phyloP scores from a whole-genome alignment of 2,888 invertebrate species.

The Tetheella fluctuosa region DNA sequence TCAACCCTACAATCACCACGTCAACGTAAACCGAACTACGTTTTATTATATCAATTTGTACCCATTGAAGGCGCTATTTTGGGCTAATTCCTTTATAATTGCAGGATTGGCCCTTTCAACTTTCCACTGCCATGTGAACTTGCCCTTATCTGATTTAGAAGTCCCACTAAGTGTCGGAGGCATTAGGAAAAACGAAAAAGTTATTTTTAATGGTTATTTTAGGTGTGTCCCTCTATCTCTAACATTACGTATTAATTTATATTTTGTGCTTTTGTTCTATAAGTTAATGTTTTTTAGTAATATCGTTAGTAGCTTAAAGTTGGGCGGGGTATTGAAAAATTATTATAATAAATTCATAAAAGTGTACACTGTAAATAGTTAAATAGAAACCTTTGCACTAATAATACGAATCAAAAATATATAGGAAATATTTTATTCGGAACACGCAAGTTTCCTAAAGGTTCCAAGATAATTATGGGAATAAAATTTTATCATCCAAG shows the following conservation, averaged over 20 bases:
- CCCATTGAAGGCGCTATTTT: slow-evolving; percentile 61
- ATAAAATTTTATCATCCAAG: too few species aligned
- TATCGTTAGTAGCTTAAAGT: too few species aligned
- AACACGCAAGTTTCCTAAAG: too few species aligned
- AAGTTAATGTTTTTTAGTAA: background rate
- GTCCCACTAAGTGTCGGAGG: slow-evolving; percentile 39
- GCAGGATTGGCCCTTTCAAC: slow-evolving; percentile 68
- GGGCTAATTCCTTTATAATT: slow-evolving; percentile 82
- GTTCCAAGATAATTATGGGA: too few species aligned
- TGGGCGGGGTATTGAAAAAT: background rate
- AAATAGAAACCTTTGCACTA: too few species aligned
- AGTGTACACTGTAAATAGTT: too few species aligned
- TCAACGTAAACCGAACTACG: slow-evolving; percentile 65
- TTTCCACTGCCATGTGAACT: slow-evolving; percentile 63
- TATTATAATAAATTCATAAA: too few species aligned
- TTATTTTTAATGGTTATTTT: slow-evolving; percentile 55
- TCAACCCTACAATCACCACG: slow-evolving; percentile 44
- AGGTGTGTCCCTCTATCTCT: slow-evolving; percentile 20
- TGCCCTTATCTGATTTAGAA: slow-evolving; percentile 67
- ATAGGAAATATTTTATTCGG: too few species aligned
- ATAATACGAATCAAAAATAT: too few species aligned
- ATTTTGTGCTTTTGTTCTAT: slow-evolving; percentile 41
- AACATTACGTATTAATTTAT: slow-evolving; percentile 39
- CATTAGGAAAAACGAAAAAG: slow-evolving; percentile 65
- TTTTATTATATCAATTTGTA: slow-evolving; percentile 84